Conservation (phyloP, 2,888 invertebrate genomes). For the Quadriops clusia region DNA sequence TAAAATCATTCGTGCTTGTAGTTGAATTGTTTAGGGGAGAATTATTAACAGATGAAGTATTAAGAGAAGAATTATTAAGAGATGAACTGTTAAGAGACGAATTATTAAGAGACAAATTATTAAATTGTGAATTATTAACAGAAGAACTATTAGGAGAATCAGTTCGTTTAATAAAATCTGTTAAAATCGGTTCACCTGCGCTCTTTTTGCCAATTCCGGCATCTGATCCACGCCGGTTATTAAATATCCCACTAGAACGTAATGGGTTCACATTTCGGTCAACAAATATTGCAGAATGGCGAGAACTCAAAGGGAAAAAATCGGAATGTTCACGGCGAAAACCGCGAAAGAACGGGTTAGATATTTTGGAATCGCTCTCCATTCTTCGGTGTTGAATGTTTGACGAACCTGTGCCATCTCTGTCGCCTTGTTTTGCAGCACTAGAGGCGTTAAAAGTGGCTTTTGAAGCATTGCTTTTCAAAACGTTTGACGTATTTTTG, state of each 20-base stretch:
- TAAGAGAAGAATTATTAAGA: too few relatives aligned
- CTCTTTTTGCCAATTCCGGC: conserved; percentile 41
- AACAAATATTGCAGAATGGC: conserved; percentile 61
- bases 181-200: conserved; percentile 56
- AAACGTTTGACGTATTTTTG: background rate
- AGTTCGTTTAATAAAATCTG: conserved; percentile 51
- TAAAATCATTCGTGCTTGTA: too few relatives aligned
- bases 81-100: too few relatives aligned
- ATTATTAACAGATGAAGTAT: conserved; percentile 4
- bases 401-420: background rate
- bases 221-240: conserved; percentile 49
- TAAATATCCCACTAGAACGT: conserved; percentile 59
- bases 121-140: too few relatives aligned
- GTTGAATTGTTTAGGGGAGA: too few relatives aligned
- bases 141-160: conserved; percentile 10
- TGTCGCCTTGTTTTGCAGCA: conserved; percentile 6
- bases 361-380: conserved; percentile 59
- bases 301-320: conserved; percentile 62
- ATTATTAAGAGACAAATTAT: conserved; percentile 1
- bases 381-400: conserved; percentile 43
- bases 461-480: conserved; percentile 16
- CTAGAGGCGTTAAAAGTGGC: too few relatives aligned
- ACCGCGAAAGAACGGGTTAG: conserved; percentile 61
- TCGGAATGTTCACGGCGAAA: conserved; percentile 78
- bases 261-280: conserved; percentile 41